These are phyloP conservation scores for Chloropsis hardwickii DNA, from an alignment of 2,113 vertebrate genomes.

Conservation along the genomic window DNA sequence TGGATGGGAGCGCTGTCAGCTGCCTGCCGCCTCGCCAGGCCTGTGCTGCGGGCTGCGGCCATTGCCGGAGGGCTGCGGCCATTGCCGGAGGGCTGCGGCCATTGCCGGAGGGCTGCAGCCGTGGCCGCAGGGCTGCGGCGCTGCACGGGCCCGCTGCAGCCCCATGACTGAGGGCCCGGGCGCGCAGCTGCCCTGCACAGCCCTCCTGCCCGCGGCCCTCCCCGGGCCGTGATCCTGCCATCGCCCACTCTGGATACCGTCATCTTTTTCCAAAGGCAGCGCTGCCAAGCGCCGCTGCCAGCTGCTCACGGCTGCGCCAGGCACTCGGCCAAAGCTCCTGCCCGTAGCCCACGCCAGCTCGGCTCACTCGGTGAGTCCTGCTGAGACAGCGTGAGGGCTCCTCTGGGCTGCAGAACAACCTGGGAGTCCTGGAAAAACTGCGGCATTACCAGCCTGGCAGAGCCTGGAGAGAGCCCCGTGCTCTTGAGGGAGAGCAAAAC, in stretches of 20 bases:
- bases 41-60: fast-evolving
- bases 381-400: background rate
- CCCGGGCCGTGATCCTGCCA: background rate
- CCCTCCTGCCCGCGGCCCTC: background rate
- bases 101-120: too few species aligned
- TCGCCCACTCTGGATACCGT: background rate
- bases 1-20: background rate
- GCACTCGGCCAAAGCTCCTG: background rate
- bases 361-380: fast-evolving
- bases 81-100: background rate
- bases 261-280: background rate
- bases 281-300: background rate
- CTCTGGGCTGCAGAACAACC: background rate
- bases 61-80: background rate
- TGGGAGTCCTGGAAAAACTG: background rate
- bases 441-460: background rate
- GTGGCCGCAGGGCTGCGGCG: fast-evolving
- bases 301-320: background rate
- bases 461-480: background rate
- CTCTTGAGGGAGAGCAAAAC: background rate
- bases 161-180: background rate
- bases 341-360: background rate
- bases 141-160: fast-evolving
- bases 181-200: background rate
- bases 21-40: background rate